Evolutionary conservation across 1,140 invertebrate genomes (phyloP), one percentile per base, ranked within the genome.

Genomic region (Bombus soroeensis): DNA sequence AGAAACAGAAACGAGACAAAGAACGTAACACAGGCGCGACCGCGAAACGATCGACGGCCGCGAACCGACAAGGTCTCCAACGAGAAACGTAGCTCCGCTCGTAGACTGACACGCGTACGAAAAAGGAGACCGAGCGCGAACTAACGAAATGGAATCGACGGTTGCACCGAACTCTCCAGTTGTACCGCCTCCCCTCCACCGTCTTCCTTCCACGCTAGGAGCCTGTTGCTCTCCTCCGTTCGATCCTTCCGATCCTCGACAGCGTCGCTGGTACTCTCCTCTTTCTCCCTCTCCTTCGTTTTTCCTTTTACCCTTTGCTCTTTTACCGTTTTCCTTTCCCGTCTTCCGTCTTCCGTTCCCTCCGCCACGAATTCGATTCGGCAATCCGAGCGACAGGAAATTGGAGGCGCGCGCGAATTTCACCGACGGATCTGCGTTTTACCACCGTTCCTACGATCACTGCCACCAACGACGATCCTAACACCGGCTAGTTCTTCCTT

Each of bases 181-280:
- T 80, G 83, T 53, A 66, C 82, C 81, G 75, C 37, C 71, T 79
- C 86, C 86, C 86, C 81, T 87, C 86, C 86, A 79, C 72, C 53
- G 76, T 85, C 76, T 81, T 85, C 77, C 83, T 87, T 88, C 76
- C 83, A 81, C 86, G 81, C 81, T 79, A 87, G 86, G 82, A 84
- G 86, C 86, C 86, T 87, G 86, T 87, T 87, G 86, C 86, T 87
- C 86, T 87, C 86, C 86, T 74, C 82, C 73, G 47, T 83, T 86
- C 85, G 80, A 85, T 85, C 83, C 83, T 82, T 81, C 71, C 41
- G 85, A 87, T 87, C 85, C 85, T 83, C 81, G 79, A 68, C 75
- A 78, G 47, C 28, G 75, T 75, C 74, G 74, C 77, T 64, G 39
- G 75, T 79, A 80, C 70, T 47, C 81, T 76, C 3, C 70, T 37